Evolutionary conservation across 1,140 invertebrate species (phyloP).

Genomic region (Zaprionus gabonicus): DNA sequence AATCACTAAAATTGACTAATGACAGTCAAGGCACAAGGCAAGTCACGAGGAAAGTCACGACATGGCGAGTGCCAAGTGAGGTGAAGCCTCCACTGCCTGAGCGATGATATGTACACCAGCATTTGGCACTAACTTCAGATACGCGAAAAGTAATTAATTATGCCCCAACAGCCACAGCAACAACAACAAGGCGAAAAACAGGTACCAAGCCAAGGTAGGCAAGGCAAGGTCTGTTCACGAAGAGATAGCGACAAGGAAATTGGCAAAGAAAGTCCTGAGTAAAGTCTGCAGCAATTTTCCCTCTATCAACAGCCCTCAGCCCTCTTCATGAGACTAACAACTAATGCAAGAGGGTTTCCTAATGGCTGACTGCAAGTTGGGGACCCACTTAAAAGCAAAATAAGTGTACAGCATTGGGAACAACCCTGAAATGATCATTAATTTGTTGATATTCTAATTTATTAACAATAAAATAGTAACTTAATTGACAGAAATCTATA

Average conservation of each 20-base stretch:
- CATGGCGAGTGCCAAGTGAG: not conserved
- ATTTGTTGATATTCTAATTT: too few relatives aligned
- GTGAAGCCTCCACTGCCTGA: not conserved
- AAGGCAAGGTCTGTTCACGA: conserved; percentile 41
- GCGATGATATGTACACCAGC: not conserved
- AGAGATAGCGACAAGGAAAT: conserved; percentile 50
- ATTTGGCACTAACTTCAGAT: conserved; percentile 21
- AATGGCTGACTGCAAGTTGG: not conserved
- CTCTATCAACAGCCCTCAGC: conserved; percentile 41
- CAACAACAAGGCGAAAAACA: not conserved
- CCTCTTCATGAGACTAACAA: conserved; percentile 46
- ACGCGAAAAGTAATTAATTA: conserved; percentile 57
- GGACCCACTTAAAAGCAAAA: not conserved
- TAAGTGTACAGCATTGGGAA: too few relatives aligned
- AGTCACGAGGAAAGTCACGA: conserved; percentile 12
- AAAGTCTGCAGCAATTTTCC: conserved; percentile 31
- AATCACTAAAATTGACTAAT: conserved; percentile 41
- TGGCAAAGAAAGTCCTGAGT: not conserved
- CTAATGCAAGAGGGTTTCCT: conserved; percentile 12
- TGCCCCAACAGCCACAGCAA: conserved; percentile 23
- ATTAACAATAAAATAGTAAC: too few relatives aligned
- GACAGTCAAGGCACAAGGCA: conserved; percentile 16
- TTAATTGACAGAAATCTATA: too few relatives aligned
- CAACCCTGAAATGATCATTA: too few relatives aligned
- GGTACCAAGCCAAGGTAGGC: conserved; percentile 1